Evolutionary conservation across 2,888 invertebrate species (phyloP), one percentile per base, ranked within the genome.

Genomic region (Microctonus brassicae): DNA sequence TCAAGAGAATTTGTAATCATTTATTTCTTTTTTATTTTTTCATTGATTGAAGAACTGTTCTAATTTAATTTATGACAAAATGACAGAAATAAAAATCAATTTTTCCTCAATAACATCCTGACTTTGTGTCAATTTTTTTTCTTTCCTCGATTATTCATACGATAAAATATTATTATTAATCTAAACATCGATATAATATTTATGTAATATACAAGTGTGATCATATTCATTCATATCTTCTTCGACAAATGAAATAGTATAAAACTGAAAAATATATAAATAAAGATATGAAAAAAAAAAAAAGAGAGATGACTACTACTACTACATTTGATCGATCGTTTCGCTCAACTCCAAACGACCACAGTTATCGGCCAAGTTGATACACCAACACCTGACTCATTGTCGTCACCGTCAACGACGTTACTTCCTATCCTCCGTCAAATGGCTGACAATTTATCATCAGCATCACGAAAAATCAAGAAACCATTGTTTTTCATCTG

Each of bases 321-420:
- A n/a, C 9, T 11, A 29, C 42, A 10, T 7, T 24, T 42, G 62
- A 63, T 63, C 62, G 62, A 63, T 63, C 62, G 62, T 13, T 24
- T 26, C 10, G 10, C 26, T n/a, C n/a, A 2, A n/a, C n/a, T 47
- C 26, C 2, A 63, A 63, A 47, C 63, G n/a, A 52, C 62, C 20
- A 36, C 42, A 42, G 17, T 47, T 63, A 63, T 52, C 63, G 22
- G 11, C 47, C 42, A 63, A 63, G 63, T 52, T 52, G 63, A 29
- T 63, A 63, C 47, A 52, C 29, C 24, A 29, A 47, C 52, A 52
- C 52, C 63, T 63, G 63, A 52, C 63, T 63, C 47, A n/a, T 22
- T 13, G 29, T 22, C 39, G n/a, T 47, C 20, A 17, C n/a, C 6
- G 17, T 47, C 17, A 7, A n/a, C 7, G 9, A 17, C 6, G 10